These are phyloP conservation scores for Bombus polaris DNA, from an alignment of 1,140 invertebrate genomes.

Conservation along the genomic window DNA sequence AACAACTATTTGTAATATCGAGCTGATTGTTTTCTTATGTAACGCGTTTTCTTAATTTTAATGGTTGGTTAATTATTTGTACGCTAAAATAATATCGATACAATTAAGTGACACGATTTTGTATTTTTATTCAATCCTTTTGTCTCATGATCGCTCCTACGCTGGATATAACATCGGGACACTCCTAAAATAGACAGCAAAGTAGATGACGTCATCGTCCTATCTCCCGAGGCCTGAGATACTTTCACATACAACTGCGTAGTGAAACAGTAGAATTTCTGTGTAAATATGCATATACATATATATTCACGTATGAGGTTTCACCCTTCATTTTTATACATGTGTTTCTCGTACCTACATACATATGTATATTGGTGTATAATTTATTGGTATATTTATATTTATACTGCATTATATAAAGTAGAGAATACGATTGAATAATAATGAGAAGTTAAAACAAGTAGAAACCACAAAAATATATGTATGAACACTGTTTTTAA, in stretches of 20 bases:
- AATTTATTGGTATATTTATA: background rate
- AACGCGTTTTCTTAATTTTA: constrained; percentile 68
- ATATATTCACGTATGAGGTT: background rate
- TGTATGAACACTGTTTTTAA: background rate
- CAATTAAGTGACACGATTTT: constrained; percentile 76
- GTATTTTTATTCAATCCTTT: constrained; percentile 63
- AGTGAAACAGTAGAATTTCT: constrained; percentile 30
- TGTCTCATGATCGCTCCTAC: constrained; percentile 45
- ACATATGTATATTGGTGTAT: background rate
- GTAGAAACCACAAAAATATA: background rate
- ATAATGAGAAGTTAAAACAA: constrained; percentile 5
- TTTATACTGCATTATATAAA: background rate
- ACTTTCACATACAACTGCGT: constrained; percentile 37
- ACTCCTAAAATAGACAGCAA: constrained; percentile 78
- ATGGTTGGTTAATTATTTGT: constrained; percentile 79
- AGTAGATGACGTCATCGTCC: constrained; percentile 75
- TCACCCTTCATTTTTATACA: background rate
- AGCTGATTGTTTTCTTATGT: constrained; percentile 59
- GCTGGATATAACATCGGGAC: constrained; percentile 64
- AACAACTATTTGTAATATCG: constrained; percentile 50
- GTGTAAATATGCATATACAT: constrained; percentile 16
- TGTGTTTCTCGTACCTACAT: background rate
- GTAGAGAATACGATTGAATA: background rate
- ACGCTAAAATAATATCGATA: constrained; percentile 73
- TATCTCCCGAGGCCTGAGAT: constrained; percentile 64